phyloP scores from a whole-genome alignment of 92 coral and sea anemone species.

The Siderastrea radians region DNA sequence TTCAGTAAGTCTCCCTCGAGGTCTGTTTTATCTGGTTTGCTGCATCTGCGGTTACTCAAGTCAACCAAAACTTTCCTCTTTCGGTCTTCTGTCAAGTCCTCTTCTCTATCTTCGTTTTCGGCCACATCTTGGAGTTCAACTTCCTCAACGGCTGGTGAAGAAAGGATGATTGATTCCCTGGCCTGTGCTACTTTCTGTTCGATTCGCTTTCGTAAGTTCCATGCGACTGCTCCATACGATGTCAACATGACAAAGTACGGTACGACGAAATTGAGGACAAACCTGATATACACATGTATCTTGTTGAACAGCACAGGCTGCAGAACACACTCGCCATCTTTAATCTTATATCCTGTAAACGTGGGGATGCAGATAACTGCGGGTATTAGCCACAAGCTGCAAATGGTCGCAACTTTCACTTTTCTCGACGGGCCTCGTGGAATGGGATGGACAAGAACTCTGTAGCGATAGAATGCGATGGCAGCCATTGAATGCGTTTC shows the following conservation, averaged over 20 bases:
- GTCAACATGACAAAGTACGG: slow-evolving; percentile 61
- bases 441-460: slow-evolving; percentile 35
- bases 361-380: slow-evolving; percentile 36
- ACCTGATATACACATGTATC: slow-evolving; percentile 17
- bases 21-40: slow-evolving; percentile 20
- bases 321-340: background rate
- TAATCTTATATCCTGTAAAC: slow-evolving; percentile 34
- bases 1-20: slow-evolving; percentile 62
- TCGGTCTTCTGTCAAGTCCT: background rate
- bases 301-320: background rate
- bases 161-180: background rate
- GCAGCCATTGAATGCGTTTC: slow-evolving; percentile 58
- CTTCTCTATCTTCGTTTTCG: background rate
- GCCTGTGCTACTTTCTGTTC: background rate
- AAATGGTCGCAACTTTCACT: slow-evolving; percentile 14
- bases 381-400: slow-evolving; percentile 55
- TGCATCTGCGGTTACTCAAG: slow-evolving; percentile 3
- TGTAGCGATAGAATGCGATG: slow-evolving; percentile 66
- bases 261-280: slow-evolving; percentile 49
- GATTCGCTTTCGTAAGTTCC: slow-evolving; percentile 25
- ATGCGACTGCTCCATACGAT: slow-evolving; percentile 70
- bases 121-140: background rate
- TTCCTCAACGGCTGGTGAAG: slow-evolving; percentile 1
- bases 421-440: slow-evolving; percentile 4
- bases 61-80: background rate